A percentile compares a stretch with the other conserved stretches of the same genome.
Conservation (phyloP, 2,888 invertebrate species). For the Acleris holmiana region DNA sequence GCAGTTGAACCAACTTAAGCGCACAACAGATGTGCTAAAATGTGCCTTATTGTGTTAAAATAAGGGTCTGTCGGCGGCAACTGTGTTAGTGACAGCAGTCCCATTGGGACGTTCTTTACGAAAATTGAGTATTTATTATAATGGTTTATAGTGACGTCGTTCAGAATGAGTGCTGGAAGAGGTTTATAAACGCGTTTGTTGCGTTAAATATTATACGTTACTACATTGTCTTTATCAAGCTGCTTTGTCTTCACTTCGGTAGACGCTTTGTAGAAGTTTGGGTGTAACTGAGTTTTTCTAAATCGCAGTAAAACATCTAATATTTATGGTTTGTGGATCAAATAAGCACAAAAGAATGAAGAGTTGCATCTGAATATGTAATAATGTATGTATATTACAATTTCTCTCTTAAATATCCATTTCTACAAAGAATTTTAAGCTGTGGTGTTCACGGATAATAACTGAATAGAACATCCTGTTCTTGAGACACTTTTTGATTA, state of each 20-base stretch:
- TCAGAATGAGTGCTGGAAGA: conserved; percentile 4
- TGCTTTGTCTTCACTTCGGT: not conserved
- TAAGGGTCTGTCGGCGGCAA: conserved; percentile 22
- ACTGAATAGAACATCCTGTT: not conserved
- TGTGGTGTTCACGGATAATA: too few species aligned
- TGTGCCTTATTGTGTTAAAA: conserved; percentile 24
- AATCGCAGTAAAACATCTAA: too few species aligned
- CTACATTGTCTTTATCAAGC: not conserved
- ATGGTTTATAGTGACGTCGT: conserved; percentile 8
- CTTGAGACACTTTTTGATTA: not conserved
- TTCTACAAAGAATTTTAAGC: too few species aligned
- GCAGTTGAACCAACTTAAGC: not conserved
- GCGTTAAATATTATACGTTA: not conserved
- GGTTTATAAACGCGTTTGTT: conserved; percentile 12
- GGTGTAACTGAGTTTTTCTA: too few species aligned
- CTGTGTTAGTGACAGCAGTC: conserved; percentile 20
- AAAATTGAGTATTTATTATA: conserved; percentile 30
- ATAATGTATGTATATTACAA: too few species aligned
- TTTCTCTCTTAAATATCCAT: too few species aligned
- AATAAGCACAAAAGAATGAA: too few species aligned
- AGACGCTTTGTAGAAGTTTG: too few species aligned
- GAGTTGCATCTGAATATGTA: too few species aligned
- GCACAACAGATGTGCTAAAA: conserved; percentile 20
- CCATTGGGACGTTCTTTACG: conserved; percentile 20
- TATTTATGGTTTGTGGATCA: too few species aligned